Base-by-base conservation (phyloP, 2,888 invertebrate genomes). In the Melinopterus prodromus region DNA sequence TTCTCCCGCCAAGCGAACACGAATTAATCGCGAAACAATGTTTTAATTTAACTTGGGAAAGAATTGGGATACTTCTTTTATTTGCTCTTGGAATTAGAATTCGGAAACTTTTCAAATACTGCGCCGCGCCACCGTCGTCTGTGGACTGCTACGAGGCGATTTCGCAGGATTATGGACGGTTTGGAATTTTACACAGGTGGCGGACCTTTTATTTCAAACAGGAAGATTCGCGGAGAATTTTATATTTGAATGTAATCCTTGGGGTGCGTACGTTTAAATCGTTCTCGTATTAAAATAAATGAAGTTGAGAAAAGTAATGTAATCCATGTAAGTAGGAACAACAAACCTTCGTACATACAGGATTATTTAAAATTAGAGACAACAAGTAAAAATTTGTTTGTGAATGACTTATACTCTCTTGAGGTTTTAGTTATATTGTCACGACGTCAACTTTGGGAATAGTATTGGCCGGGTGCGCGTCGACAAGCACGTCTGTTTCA, bases 21-120 rank as follows among this genome's bases (percentile, higher is more conserved):
- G 53, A 53, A 53, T 53, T 53, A 71, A 71, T 71, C 71, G 16
- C 12, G 71, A 71, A 71, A 71, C 71, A 71, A 71, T 71, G 71
- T 71, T 71, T 71, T 71, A 71, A 71, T 71, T 71, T 26, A 71
- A 71, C 71, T 71, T 71, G 71, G 71, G 71, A 35, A 71, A 16
- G 35, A 71, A 35, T 70, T 70, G 6, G 6, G 70, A 70, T 71
- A 26, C 16, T 71, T 16, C 16, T 71, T 71, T 16, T 71, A 35
- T 71, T 26, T 71, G 71, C 71, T 26, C 71, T n/a, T 12, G 71
- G 71, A 71, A 71, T 16, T 71, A 53, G 53, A 53, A 53, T 53
- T 53, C 53, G 53, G 53, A 53, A 53, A 53, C 53, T 53, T 53
- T 53, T 53, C 53, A 53, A 53, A 53, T 53, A 53, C 53, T 53